Evolutionary conservation across 1,140 invertebrate species (phyloP), one percentile per base, ranked within the genome.

Genomic region (Lepidurus packardi): DNA sequence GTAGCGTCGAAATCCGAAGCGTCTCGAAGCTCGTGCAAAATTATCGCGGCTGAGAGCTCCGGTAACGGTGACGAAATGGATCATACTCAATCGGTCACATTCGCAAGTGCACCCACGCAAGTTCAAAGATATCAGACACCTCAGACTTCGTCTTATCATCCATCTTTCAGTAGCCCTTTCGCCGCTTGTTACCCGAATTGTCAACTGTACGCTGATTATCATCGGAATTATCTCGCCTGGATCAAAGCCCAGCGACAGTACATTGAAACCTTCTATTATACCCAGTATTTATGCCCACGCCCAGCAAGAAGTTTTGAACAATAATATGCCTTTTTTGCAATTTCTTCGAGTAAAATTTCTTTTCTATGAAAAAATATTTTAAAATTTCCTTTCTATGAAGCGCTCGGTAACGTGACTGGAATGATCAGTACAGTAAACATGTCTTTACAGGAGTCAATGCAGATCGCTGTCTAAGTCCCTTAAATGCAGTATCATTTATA

Each of bases 241-340:
- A 65, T 65, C 53, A 65, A 65, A 65, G 13, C 53, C 53, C 53
- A 65, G 53, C 53, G 53, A 21, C 53, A 65, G 53, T 65, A 65
- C 53, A 65, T 65, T n/a, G 53, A 65, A 65, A 21, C 53, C 6
- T 21, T 65, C 8, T 65, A 65, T 16, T 65, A 65, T 16, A 65
- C 53, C 53, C 53, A 65, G 16, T 65, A 65, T 16, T 65, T 65
- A 65, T n/a, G 53, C 21, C 53, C 16, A 21, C 21, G 21, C n/a
- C 16, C 13, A 65, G 53, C 53, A 65, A 65, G 16, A 7, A n/a
- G 53, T 65, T 21, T 65, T 65, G 6, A 65, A 21, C 21, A 21
- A 65, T 7, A 21, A 34, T 34, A 34, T 4, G 3, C 34, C 34
- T 3, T 34, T 34, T 34, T 34, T 2, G 34, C 34, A 0, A 34